Conservation (phyloP, 2,888 invertebrate species). For the Parnassius apollo region DNA sequence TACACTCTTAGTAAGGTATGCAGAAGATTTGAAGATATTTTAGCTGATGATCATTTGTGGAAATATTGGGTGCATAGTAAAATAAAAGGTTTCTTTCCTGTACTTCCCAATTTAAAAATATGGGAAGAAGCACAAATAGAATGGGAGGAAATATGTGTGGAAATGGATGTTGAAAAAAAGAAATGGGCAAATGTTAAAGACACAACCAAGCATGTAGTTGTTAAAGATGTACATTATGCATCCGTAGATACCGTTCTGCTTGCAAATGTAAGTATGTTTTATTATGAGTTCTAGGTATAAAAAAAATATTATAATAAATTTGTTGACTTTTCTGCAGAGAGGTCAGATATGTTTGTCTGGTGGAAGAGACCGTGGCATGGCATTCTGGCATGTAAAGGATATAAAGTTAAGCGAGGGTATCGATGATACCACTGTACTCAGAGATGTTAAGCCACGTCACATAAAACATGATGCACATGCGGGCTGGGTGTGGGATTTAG, state of each 20-base stretch:
- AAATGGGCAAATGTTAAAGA: conserved; percentile 77
- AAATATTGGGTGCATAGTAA: conserved; percentile 74
- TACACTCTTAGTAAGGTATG: conserved; percentile 78
- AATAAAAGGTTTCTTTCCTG: conserved; percentile 61
- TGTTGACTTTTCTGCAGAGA: conserved; percentile 48
- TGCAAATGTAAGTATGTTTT: conserved; percentile 70
- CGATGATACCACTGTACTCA: conserved; percentile 45
- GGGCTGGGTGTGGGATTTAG: conserved; percentile 84
- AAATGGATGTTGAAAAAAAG: conserved; percentile 79
- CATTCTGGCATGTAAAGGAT: conserved; percentile 72
- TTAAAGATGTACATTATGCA: conserved; percentile 79
- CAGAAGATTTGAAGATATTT: conserved; percentile 77
- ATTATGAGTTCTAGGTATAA: not conserved
- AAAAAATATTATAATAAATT: conserved; percentile 15
- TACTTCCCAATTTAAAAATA: conserved; percentile 57
- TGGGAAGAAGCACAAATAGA: conserved; percentile 66
- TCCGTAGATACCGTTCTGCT: conserved; percentile 81
- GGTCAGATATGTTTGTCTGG: conserved; percentile 79
- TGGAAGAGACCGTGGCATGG: conserved; percentile 80
- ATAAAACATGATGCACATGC: conserved; percentile 75
- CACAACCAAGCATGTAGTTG: conserved; percentile 69
- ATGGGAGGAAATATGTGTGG: conserved; percentile 82
- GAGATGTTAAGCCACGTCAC: conserved; percentile 53
- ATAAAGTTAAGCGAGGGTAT: conserved; percentile 47
- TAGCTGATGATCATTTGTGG: conserved; percentile 81